Base-by-base conservation (phyloP, 2,113 vertebrate genomes). In the Cyanoliseus patagonus region DNA sequence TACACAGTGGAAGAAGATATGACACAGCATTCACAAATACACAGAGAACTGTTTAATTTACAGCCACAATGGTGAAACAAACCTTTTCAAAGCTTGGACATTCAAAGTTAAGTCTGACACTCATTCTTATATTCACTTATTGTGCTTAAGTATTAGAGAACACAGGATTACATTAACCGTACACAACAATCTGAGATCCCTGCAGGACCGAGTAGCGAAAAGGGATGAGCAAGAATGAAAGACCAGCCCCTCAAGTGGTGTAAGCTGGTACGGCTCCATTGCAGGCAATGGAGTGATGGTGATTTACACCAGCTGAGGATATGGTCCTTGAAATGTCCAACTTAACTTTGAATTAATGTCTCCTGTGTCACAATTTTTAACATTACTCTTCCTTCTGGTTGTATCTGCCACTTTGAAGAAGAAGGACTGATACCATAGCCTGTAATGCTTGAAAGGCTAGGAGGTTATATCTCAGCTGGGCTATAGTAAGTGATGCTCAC, bases 11-110 rank as follows among this genome's bases (percentile, higher is more conserved):
- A 97, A 96, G 92, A 95, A 97, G 94, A 96, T 95, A 97, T 23
- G 92, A 96, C 96, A 97, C 94, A 15, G 86, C 96, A 93, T 97
- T 94, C 96, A 96, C 91, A n/a, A 91, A 97, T 96, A 96, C 96
- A 97, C 96, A 97, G 96, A 97, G 94, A 97, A 97, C 95, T 85
- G 96, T 97, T 97, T 97, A 97, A 97, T 97, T 97, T 97, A 97
- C 95, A 97, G 96, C 91, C 96, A 97, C 94, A 94, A 96, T 91
- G 95, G 96, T 96, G 95, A 97, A 97, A 97, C 96, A 97, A 97
- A 96, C 88, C 95, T 94, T 91, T 97, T 84, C 92, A 97, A 94
- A 97, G 96, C 96, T 96, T 51, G 96, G 96, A 96, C 95, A 96
- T 97, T 97, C 96, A 94, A 97, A 97, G 96, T 97, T 97, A 97